These are phyloP conservation scores for Campopleginae sp. DNA, from an alignment of 2,888 invertebrate species.

Conservation along the genomic window DNA sequence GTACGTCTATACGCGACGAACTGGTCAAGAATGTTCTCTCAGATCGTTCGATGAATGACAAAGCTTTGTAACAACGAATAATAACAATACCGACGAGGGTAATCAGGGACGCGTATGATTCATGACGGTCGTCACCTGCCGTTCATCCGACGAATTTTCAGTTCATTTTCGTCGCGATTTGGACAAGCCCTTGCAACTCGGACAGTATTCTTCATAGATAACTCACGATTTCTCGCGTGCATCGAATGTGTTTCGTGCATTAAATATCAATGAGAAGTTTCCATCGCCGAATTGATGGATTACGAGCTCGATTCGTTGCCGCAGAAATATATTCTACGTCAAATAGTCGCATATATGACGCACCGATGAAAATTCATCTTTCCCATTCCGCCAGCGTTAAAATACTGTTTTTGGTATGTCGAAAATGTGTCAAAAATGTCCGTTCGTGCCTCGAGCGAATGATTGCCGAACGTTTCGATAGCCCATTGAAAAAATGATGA, in stretches of 20 bases:
- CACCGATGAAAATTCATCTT: background rate
- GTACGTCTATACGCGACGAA: constrained; percentile 44
- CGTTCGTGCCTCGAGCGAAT: background rate
- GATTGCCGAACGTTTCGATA: background rate
- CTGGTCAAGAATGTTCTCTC: constrained; percentile 29
- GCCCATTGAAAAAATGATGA: background rate
- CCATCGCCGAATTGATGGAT: background rate
- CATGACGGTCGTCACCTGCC: constrained; percentile 45
- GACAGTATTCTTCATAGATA: background rate
- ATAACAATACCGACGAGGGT: constrained; percentile 33
- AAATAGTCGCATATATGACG: background rate
- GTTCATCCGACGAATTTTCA: constrained; percentile 41
- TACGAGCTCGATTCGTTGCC: background rate
- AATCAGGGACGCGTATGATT: constrained; percentile 33
- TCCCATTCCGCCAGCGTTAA: too few relatives aligned
- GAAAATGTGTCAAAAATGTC: background rate
- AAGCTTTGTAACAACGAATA: constrained; percentile 44
- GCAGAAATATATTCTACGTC: background rate
- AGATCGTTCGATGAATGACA: constrained; percentile 56
- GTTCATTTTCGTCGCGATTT: constrained; percentile 39
- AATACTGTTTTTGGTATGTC: background rate
- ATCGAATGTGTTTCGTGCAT: background rate
- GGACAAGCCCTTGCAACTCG: background rate
- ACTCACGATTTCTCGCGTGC: background rate
- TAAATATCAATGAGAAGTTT: background rate